These are phyloP conservation scores for Bombus huntii DNA, from an alignment of 1,140 invertebrate species.

Conservation along the genomic window DNA sequence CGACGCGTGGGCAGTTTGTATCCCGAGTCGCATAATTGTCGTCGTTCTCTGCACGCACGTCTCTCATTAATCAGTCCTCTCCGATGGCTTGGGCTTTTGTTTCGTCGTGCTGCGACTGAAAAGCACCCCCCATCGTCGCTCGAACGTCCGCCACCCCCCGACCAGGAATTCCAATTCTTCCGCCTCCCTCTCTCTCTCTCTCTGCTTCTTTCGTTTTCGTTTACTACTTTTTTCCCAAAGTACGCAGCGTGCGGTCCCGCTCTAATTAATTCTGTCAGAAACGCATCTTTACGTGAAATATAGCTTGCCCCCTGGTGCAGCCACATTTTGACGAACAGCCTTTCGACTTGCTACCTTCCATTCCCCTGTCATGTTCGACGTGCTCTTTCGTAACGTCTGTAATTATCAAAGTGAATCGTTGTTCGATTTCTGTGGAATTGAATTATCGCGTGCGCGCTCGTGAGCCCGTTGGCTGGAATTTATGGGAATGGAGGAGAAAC, in stretches of 20 bases:
- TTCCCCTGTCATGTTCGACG: neutral
- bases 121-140: conserved; percentile 18
- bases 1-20: conserved; percentile 54
- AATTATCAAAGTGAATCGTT: neutral
- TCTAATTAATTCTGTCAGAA: conserved; percentile 42
- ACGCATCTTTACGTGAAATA: conserved; percentile 9
- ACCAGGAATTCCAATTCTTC: conserved; percentile 30
- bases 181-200: neutral
- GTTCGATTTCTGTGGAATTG: neutral
- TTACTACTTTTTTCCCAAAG: neutral
- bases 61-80: conserved; percentile 64
- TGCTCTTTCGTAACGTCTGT: neutral
- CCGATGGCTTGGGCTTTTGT: conserved; percentile 51
- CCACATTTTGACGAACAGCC: neutral
- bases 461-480: neutral
- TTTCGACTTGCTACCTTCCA: neutral
- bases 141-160: neutral
- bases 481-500: neutral
- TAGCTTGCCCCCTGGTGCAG: neutral
- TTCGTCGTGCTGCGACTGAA: conserved; percentile 24
- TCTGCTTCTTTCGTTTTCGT: neutral
- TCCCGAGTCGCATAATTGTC: conserved; percentile 58
- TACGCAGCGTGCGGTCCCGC: neutral
- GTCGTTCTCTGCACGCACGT: conserved; percentile 55
- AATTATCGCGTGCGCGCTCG: neutral